A percentile compares a stretch with the other conserved stretches of the same genome.
phyloP scores from a whole-genome alignment of 1,140 invertebrate species.

The Drosophila dunni region DNA sequence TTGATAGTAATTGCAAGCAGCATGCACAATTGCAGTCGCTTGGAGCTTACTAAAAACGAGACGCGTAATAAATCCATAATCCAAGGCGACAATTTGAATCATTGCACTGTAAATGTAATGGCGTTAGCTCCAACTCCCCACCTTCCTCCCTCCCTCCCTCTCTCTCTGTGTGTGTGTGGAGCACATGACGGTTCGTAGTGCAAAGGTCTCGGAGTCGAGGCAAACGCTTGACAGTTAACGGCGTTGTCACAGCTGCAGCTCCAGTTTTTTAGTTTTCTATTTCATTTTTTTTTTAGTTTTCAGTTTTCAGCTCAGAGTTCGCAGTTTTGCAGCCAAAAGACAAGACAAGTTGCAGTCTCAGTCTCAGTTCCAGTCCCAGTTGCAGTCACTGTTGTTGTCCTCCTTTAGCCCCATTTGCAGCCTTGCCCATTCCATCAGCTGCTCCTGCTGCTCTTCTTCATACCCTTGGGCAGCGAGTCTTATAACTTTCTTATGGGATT shows the following conservation, averaged over 20 bases:
- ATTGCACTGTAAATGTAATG: constrained; percentile 72
- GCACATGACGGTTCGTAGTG: constrained; percentile 1
- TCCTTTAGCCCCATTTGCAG: background rate
- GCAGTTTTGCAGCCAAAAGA: constrained; percentile 57
- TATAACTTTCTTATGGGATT: too few relatives aligned
- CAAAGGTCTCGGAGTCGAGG: constrained; percentile 34
- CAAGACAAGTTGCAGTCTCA: constrained; percentile 58
- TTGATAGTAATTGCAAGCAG: constrained; percentile 78
- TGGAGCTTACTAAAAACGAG: constrained; percentile 71
- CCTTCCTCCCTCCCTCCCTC: background rate
- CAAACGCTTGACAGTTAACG: constrained; percentile 43
- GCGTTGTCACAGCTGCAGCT: constrained; percentile 66
- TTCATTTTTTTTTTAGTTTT: background rate
- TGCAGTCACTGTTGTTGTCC: constrained; percentile 33
- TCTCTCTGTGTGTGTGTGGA: background rate
- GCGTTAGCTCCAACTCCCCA: background rate
- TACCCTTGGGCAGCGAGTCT: background rate
- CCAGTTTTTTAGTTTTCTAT: constrained; percentile 10
- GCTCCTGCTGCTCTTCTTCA: background rate
- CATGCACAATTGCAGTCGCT: constrained; percentile 79
- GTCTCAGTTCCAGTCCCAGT: constrained; percentile 9
- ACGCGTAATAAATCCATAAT: constrained; percentile 82
- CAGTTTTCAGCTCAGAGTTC: constrained; percentile 29
- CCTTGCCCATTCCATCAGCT: background rate
- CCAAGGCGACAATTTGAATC: constrained; percentile 81